Evolutionary conservation across 1,140 invertebrate species (phyloP).

Genomic region (Triops longicaudatus): DNA sequence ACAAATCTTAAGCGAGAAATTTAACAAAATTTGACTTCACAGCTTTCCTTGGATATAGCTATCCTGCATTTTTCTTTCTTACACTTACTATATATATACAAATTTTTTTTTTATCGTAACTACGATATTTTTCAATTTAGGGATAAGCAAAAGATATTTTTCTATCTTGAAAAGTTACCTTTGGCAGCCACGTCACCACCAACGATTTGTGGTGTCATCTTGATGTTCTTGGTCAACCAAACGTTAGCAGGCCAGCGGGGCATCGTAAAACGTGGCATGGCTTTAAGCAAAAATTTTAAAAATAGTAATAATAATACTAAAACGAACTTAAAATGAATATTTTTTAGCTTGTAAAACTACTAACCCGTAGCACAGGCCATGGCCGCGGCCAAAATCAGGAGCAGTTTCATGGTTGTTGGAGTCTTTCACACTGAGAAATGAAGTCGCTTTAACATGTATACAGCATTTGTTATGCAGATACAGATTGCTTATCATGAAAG

Average conservation of each 20-base stretch:
- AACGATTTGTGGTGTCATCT: slow-evolving; percentile 28
- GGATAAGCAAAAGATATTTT: no score
- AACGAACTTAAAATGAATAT: no score
- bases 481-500: no score
- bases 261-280: not conserved
- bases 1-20: no score
- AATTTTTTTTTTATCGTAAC: no score
- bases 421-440: not conserved
- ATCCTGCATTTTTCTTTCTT: no score
- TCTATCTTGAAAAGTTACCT: no score
- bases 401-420: slow-evolving; percentile 17
- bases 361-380: slow-evolving; percentile 23
- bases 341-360: not conserved
- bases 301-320: not conserved
- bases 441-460: not conserved
- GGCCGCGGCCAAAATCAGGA: slow-evolving; percentile 16
- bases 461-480: not conserved
- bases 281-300: not conserved
- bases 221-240: slow-evolving; percentile 21
- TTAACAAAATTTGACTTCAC: no score
- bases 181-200: slow-evolving; percentile 22
- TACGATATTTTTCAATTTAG: no score
- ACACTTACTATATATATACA: no score
- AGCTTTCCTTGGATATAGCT: no score
- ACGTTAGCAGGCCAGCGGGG: slow-evolving; percentile 28